A percentile compares a stretch with the other conserved stretches of the same genome.
Conservation (phyloP, 1,140 invertebrate genomes). For the Eumeta japonica region DNA sequence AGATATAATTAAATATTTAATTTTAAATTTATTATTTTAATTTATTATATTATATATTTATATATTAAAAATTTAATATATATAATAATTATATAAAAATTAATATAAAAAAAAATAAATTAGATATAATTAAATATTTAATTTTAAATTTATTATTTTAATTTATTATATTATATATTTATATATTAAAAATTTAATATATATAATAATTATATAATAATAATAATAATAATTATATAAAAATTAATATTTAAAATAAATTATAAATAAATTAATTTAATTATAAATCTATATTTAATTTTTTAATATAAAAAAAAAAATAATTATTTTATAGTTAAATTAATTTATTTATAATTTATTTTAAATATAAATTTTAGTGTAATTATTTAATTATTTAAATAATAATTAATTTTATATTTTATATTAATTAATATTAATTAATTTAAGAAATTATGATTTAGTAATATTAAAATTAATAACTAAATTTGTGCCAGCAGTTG, state of each 20-base stretch:
- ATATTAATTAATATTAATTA: slow-evolving; percentile 33
- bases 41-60: no score
- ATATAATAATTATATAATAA: no score
- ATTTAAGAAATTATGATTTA: slow-evolving; percentile 48
- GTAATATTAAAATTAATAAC: slow-evolving; percentile 34
- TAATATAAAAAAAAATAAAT: no score
- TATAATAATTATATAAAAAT: no score
- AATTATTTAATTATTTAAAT: no score
- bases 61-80: no score
- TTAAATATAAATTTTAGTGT: slow-evolving; percentile 42
- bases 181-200: no score
- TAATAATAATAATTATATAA: slow-evolving; percentile 42
- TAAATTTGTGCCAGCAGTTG: slow-evolving; percentile 60
- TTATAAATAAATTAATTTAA: slow-evolving; percentile 46
- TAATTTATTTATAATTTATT: slow-evolving; percentile 35
- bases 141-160: no score
- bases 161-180: no score
- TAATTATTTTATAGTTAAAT: slow-evolving; percentile 29
- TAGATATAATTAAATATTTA: no score
- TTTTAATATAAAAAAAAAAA: slow-evolving; percentile 15
- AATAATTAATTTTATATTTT: slow-evolving; percentile 29
- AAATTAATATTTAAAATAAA: slow-evolving; percentile 20
- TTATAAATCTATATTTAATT: slow-evolving; percentile 56
- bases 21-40: no score
- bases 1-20: no score